Conservation (phyloP, 2,797 vertebrate species). For the Poecile montanus region DNA sequence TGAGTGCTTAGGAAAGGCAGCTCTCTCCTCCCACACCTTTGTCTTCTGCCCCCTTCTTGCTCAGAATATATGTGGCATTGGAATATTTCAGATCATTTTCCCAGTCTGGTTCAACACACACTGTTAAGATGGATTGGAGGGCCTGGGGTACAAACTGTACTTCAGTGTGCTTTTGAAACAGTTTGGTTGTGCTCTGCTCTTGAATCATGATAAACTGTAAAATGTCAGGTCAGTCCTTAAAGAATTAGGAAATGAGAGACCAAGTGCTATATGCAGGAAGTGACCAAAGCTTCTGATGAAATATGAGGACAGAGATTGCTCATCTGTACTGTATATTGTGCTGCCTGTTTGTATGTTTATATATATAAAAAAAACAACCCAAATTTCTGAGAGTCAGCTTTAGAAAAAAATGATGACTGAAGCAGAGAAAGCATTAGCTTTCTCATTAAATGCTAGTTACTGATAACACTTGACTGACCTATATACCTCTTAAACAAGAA, state of each 20-base stretch:
- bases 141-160: not conserved
- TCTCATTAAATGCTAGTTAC: conserved; percentile 39
- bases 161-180: not conserved
- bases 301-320: not conserved
- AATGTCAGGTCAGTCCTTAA: not conserved
- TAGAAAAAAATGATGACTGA: conserved; percentile 39
- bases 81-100: not conserved
- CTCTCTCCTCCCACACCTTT: not conserved
- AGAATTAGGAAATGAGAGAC: not conserved
- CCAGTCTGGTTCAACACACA: not conserved
- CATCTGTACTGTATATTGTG: not conserved
- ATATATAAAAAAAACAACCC: not conserved
- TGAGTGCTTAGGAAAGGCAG: not conserved
- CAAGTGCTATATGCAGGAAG: not conserved
- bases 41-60: not conserved
- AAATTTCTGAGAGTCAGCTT: conserved; percentile 23
- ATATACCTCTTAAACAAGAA: conserved; percentile 13
- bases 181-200: not conserved
- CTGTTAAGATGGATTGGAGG: not conserved
- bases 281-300: not conserved
- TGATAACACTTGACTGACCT: conserved; percentile 32
- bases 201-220: not conserved
- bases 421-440: conserved; percentile 40
- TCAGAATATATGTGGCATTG: not conserved
- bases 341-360: not conserved